These are phyloP conservation scores for Platynereis dumerilii DNA, from an alignment of 2,888 invertebrate genomes.

Conservation along the genomic window DNA sequence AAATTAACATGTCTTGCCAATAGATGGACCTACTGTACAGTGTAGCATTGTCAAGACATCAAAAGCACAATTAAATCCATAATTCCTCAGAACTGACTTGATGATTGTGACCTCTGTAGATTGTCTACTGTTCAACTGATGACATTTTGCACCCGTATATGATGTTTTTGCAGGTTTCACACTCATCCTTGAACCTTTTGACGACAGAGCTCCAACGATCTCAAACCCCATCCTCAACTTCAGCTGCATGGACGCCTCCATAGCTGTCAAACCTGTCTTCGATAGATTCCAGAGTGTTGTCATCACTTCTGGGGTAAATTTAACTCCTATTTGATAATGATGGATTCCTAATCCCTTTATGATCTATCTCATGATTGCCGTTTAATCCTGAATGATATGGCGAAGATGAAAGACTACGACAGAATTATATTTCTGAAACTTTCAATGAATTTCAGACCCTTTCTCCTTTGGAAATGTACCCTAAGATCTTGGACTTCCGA, in stretches of 20 bases:
- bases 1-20: too few relatives aligned
- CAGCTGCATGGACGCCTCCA: slow-evolving; percentile 97
- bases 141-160: too few relatives aligned
- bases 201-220: slow-evolving; percentile 72
- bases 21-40: too few relatives aligned
- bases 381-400: too few relatives aligned
- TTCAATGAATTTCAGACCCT: slow-evolving; percentile 70
- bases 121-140: too few relatives aligned
- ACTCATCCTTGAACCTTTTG: slow-evolving; percentile 97
- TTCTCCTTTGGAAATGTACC: slow-evolving; percentile 99
- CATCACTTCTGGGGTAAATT: slow-evolving; percentile 85
- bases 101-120: too few relatives aligned
- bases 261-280: slow-evolving; percentile 97
- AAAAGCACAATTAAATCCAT: too few relatives aligned
- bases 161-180: slow-evolving; percentile 81
- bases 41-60: too few relatives aligned
- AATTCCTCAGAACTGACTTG: too few relatives aligned
- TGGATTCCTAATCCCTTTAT: background rate
- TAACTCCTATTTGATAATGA: background rate
- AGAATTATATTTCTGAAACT: too few relatives aligned
- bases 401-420: too few relatives aligned
- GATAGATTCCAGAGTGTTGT: slow-evolving; percentile 95
- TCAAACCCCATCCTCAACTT: slow-evolving; percentile 67
- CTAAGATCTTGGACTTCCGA: slow-evolving; percentile 97
- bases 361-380: too few relatives aligned